Evolutionary conservation across 2,113 vertebrate species (phyloP), one percentile per base, ranked within the genome.

Genomic region (Gallinago paraguaiae): DNA sequence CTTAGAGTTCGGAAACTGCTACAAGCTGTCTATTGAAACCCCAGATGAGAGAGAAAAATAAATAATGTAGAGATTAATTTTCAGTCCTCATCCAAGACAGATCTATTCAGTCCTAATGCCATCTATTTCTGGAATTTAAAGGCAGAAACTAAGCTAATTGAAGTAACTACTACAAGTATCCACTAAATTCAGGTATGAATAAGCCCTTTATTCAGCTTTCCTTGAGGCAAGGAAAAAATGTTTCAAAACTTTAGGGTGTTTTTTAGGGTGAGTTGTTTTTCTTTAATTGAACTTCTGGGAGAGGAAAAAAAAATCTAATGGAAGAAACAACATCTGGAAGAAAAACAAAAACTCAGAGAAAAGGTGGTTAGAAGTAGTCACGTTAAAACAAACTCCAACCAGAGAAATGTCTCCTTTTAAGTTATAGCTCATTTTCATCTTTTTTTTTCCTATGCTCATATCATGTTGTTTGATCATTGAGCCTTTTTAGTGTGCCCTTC

Each of bases 391-490:
- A 60, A 31, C 11, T 45, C 19, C 18, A 83, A 57, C 8, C 8
- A 67, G 46, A 78, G 17, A 63, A 89, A 71, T 39, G 4, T 54
- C 7, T 70, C 33, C 24, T 53, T 53, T 3, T 64, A 48, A 75
- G 3, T 88, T 70, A 17, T 39, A 11, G 13, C 6, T 83, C 16
- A 4, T 37, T 82, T 83, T 81, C 2, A 2, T 46, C 1, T 8
- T 6, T 41, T 39, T 84, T 70, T 45, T 56, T 35, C 56, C 25
- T 65, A 10, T 54, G 9, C 11, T 72, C 0, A 0, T 46, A 20
- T 35, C 3, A 5, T 23, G 7, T 74, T 71, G 17, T 37, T 85
- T 90, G 20, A 57, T 90, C 27, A 37, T 4, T 57, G n/a, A 45
- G 22, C 6, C 68, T 74, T 78, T 88, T 63, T 28, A 16, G 20